These are phyloP conservation scores for Bujurquina vittata DNA, from an alignment of 2,113 vertebrate species.

Conservation along the genomic window DNA sequence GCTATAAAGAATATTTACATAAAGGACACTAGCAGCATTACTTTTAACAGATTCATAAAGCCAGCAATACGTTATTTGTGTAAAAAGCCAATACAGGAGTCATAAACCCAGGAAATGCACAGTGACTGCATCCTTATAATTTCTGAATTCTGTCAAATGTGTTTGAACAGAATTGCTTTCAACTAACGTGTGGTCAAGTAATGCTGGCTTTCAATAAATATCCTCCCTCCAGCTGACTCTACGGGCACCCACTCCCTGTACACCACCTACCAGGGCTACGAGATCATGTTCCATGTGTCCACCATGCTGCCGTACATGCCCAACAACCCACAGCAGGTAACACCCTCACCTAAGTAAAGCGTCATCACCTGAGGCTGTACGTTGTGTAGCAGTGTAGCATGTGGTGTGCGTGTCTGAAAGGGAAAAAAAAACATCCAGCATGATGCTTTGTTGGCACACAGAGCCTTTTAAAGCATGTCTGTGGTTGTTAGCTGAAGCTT, in stretches of 20 bases:
- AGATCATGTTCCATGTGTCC: constrained; percentile 98
- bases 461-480: constrained; percentile 13
- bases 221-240: constrained; percentile 84
- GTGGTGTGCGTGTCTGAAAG: not conserved
- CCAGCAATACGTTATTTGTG: not conserved
- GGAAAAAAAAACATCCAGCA: not conserved
- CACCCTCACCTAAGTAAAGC: not conserved
- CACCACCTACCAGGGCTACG: constrained; percentile 93
- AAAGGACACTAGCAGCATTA: not conserved
- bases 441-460: constrained; percentile 5
- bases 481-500: constrained; percentile 19
- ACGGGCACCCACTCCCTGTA: constrained; percentile 95
- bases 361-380: not conserved
- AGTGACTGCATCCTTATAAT: not conserved
- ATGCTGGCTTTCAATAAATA: constrained; percentile 4
- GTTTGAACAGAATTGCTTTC: not conserved
- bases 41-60: not conserved
- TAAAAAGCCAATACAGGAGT: not conserved
- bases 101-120: not conserved
- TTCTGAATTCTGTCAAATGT: not conserved
- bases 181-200: not conserved
- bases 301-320: constrained; percentile 96
- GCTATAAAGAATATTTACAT: not conserved
- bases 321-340: constrained; percentile 94
- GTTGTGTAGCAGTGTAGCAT: not conserved